Percentiles rank a stretch among this genome's conserved stretches.
Conservation (phyloP, 2,113 vertebrate species). For the Coregonus clupeaformis region DNA sequence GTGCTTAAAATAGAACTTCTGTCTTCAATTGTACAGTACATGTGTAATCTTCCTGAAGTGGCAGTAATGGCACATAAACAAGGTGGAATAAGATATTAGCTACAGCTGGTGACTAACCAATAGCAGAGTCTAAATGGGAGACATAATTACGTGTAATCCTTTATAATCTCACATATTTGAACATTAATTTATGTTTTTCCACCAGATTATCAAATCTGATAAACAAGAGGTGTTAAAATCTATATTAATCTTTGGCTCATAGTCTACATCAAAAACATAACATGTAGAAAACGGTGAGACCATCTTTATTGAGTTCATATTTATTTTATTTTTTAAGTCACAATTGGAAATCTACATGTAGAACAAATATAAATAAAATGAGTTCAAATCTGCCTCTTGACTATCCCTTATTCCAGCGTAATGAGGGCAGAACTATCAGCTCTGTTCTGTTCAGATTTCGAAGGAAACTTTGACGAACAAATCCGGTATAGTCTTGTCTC, state of each 20-base stretch:
- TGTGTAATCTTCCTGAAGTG: constrained; percentile 28
- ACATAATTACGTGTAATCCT: constrained; percentile 29
- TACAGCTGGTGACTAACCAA: constrained; percentile 46
- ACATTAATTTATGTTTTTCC: constrained; percentile 40
- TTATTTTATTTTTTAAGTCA: background rate
- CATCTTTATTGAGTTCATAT: background rate
- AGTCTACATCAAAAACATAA: constrained; percentile 23
- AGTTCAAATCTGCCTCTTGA: background rate
- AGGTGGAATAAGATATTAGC: constrained; percentile 51
- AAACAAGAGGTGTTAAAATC: background rate
- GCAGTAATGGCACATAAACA: constrained; percentile 40
- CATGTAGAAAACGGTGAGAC: background rate
- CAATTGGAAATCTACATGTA: constrained; percentile 8
- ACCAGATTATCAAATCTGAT: background rate
- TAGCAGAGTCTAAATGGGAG: constrained; percentile 27
- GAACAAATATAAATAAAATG: background rate
- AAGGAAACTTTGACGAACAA: constrained; percentile 61
- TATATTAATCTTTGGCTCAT: constrained; percentile 14
- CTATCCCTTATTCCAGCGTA: constrained; percentile 44
- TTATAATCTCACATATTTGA: constrained; percentile 45
- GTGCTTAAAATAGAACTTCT: background rate
- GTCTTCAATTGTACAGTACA: background rate
- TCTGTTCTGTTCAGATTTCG: constrained; percentile 42
- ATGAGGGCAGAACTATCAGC: constrained; percentile 51
- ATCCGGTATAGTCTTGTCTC: constrained; percentile 61